Percentiles rank a stretch among this genome's conserved stretches.
Evolutionary conservation across 2,797 vertebrate genomes (phyloP).

Genomic region (Manis crassicaudata): DNA sequence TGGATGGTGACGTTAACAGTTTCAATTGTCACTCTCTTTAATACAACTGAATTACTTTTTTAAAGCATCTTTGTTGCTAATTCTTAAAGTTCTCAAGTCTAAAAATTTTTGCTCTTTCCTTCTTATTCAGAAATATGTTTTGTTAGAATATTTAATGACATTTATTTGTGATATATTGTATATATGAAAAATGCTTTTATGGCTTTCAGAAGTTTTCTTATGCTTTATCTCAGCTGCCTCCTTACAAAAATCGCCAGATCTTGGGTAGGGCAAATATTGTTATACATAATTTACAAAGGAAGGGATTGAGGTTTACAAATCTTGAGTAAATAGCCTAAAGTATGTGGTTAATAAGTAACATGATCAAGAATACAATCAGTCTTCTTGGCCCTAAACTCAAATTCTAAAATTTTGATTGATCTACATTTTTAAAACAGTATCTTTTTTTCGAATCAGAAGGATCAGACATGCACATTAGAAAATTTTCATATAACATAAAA

Average conservation of each 20-base stretch:
- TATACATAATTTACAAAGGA: not conserved
- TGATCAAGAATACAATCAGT: not conserved
- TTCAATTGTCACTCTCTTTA: not conserved
- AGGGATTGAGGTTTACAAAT: not conserved
- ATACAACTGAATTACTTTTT: not conserved
- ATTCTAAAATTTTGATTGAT: slow-evolving; percentile 5
- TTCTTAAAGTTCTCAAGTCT: not conserved
- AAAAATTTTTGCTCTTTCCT: not conserved
- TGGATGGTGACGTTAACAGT: not conserved
- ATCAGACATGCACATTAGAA: not conserved
- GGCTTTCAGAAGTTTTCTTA: not conserved
- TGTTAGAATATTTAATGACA: not conserved
- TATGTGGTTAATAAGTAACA: not conserved
- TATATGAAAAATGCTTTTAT: not conserved
- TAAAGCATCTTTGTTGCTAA: not conserved
- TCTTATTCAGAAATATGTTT: slow-evolving; percentile 8
- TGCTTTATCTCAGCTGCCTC: not conserved
- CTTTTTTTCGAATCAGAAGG: not conserved
- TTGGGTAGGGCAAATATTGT: not conserved
- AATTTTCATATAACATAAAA: not conserved
- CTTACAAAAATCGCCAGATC: not conserved
- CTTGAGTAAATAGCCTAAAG: not conserved
- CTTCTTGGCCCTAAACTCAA: not conserved
- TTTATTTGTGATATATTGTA: not conserved
- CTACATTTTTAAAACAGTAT: not conserved